Percentiles rank a stretch among this genome's conserved stretches.
phyloP scores from a whole-genome alignment of 2,113 vertebrate genomes.

The Pterocles burchelli region DNA sequence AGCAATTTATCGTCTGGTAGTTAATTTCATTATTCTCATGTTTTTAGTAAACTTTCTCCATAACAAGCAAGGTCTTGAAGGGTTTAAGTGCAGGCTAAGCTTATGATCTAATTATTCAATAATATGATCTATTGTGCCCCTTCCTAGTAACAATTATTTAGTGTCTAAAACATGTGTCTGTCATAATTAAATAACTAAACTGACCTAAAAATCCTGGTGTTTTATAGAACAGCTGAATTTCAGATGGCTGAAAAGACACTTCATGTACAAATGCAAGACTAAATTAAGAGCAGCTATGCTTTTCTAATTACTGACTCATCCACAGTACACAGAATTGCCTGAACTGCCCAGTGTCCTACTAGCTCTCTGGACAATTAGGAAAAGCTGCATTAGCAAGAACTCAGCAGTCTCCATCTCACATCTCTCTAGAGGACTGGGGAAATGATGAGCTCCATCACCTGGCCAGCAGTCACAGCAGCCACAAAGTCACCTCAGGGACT shows the following conservation, averaged over 20 bases:
- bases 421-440: constrained; percentile 52
- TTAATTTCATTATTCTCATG: constrained; percentile 16
- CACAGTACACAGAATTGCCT: not conserved
- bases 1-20: not conserved
- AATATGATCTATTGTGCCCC: not conserved
- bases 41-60: not conserved
- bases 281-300: constrained; percentile 2
- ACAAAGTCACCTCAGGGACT: constrained; percentile 69
- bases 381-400: constrained; percentile 68
- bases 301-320: constrained; percentile 21
- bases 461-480: constrained; percentile 66
- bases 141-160: constrained; percentile 4
- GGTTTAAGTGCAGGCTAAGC: not conserved
- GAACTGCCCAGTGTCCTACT: constrained; percentile 38
- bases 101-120: constrained; percentile 30
- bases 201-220: not conserved
- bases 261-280: not conserved
- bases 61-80: not conserved
- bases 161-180: not conserved
- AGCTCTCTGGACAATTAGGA: constrained; percentile 63
- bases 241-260: constrained; percentile 4
- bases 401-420: constrained; percentile 54
- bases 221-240: not conserved
- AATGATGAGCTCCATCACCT: constrained; percentile 74
- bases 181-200: constrained; percentile 48